Evolutionary conservation across 2,113 vertebrate species (phyloP).

Genomic region (Heterochromis multidens): DNA sequence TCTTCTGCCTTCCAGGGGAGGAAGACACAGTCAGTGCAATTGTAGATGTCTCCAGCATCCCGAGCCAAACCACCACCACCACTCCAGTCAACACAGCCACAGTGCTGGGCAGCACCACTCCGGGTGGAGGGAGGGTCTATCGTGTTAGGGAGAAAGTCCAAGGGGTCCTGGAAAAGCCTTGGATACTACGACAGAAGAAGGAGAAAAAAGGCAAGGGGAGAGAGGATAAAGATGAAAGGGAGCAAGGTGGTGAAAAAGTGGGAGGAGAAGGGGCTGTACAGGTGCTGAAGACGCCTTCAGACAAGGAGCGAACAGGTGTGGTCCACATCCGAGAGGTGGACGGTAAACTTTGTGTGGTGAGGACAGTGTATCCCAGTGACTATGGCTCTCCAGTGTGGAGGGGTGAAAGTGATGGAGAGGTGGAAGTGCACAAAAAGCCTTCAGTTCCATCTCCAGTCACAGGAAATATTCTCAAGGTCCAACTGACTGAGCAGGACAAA

Average conservation of each 20-base stretch:
- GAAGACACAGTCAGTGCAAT: conserved; percentile 52
- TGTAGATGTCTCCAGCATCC: conserved; percentile 62
- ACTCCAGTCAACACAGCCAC: conserved; percentile 26
- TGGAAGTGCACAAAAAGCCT: conserved; percentile 57
- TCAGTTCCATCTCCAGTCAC: conserved; percentile 18
- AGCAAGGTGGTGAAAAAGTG: background rate
- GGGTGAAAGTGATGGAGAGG: conserved; percentile 21
- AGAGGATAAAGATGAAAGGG: background rate
- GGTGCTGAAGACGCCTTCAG: background rate
- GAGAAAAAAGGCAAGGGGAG: conserved; percentile 30
- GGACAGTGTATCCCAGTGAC: conserved; percentile 76
- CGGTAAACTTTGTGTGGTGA: conserved; percentile 76
- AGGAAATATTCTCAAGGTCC: conserved; percentile 53
- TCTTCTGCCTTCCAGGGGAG: conserved; percentile 64
- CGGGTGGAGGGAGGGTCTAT: conserved; percentile 74
- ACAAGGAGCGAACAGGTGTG: conserved; percentile 65
- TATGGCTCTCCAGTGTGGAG: conserved; percentile 75
- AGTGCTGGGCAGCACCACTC: conserved; percentile 64
- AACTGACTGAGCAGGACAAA: conserved; percentile 25
- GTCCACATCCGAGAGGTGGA: conserved; percentile 78
- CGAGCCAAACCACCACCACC: conserved; percentile 47
- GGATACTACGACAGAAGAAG: conserved; percentile 59
- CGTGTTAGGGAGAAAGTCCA: conserved; percentile 72
- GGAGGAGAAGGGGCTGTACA: background rate
- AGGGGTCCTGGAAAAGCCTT: conserved; percentile 75